A percentile compares a stretch with the other conserved stretches of the same genome.
Evolutionary conservation across 2,888 invertebrate species (phyloP).

Genomic region (Glaucopsyche alexis): DNA sequence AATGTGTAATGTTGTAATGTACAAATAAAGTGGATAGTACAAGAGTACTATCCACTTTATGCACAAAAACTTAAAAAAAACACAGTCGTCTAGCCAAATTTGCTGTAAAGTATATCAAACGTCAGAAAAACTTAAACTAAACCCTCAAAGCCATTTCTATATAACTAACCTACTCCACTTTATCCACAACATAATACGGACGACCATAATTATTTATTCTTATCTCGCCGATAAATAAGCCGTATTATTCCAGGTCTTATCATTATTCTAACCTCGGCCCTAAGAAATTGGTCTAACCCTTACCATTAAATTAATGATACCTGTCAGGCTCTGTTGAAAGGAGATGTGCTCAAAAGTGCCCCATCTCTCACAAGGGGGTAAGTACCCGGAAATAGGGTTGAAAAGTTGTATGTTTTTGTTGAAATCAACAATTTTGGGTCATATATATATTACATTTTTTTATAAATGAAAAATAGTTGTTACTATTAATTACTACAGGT

Average conservation of each 20-base stretch:
- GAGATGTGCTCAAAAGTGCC: conserved; percentile 34
- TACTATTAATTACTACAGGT: no score
- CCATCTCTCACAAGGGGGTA: conserved; percentile 59
- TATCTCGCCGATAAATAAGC: conserved; percentile 24
- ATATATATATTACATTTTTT: not conserved
- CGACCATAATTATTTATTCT: conserved; percentile 7
- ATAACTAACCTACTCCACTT: no score
- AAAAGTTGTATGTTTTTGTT: conserved; percentile 18
- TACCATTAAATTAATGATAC: conserved; percentile 60
- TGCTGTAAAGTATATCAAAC: no score
- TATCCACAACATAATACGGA: not conserved
- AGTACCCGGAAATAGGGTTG: conserved; percentile 47
- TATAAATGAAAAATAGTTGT: not conserved
- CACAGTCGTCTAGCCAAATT: no score
- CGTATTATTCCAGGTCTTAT: conserved; percentile 35
- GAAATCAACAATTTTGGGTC: not conserved
- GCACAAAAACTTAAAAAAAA: no score
- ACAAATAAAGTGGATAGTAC: no score
- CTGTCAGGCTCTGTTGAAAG: conserved; percentile 56
- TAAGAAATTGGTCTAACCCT: conserved; percentile 49
- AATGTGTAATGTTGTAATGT: no score
- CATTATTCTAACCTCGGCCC: conserved; percentile 40
- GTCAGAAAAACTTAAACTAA: no score
- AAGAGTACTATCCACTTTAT: no score
- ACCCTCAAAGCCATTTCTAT: no score